phyloP scores from a whole-genome alignment of 2,113 vertebrate species.

The Xenopus borealis region DNA sequence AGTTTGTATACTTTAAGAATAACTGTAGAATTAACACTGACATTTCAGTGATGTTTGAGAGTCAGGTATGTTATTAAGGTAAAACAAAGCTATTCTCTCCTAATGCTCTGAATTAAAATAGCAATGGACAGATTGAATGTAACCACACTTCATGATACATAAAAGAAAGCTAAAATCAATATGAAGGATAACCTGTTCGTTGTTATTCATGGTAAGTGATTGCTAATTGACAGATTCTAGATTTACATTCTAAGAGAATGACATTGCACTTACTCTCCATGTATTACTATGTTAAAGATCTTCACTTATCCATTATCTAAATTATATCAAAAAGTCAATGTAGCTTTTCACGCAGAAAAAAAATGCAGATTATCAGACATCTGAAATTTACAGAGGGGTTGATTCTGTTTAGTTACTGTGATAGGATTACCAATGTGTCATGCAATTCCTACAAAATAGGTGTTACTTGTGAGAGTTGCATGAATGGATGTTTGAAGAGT shows the following conservation, averaged over 20 bases:
- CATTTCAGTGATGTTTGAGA: slow-evolving; percentile 18
- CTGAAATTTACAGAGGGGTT: too few species aligned
- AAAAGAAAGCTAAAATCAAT: slow-evolving; percentile 33
- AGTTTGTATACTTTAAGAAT: background rate
- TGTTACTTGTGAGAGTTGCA: too few species aligned
- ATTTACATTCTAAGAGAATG: slow-evolving; percentile 29
- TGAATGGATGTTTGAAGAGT: too few species aligned
- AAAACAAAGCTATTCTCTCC: slow-evolving; percentile 20
- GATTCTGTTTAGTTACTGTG: too few species aligned
- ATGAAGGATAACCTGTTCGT: slow-evolving; percentile 34
- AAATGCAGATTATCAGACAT: too few species aligned
- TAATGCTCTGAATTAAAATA: slow-evolving; percentile 18
- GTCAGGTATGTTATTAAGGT: background rate
- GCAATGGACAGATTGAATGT: slow-evolving; percentile 17
- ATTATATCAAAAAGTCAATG: too few species aligned
- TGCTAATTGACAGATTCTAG: slow-evolving; percentile 36
- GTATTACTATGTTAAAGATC: slow-evolving; percentile 9
- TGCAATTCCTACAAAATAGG: too few species aligned
- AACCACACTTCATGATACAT: slow-evolving; percentile 39
- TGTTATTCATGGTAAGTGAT: slow-evolving; percentile 31
- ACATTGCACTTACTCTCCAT: slow-evolving; percentile 22
- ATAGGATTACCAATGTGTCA: too few species aligned
- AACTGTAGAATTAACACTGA: background rate
- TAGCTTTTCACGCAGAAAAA: too few species aligned
- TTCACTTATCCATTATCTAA: too few species aligned